phyloP scores from a whole-genome alignment of 2,888 invertebrate species.

The Epirrhoe tristata region DNA sequence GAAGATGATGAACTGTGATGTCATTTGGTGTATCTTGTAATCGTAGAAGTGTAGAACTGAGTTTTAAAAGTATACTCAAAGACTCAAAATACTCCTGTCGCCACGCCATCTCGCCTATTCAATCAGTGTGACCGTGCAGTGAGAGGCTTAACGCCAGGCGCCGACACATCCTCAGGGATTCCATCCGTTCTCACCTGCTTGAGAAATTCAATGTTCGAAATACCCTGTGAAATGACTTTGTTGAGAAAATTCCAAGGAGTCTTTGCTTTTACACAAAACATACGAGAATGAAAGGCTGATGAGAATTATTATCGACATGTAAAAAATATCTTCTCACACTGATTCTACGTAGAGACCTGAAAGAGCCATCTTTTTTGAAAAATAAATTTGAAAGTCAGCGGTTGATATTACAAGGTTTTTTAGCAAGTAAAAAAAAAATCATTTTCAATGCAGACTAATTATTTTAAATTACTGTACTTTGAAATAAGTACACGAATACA shows the following conservation, averaged over 20 bases:
- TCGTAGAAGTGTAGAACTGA: not conserved
- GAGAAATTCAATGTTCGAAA: slow-evolving; percentile 74
- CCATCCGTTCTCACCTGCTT: slow-evolving; percentile 57
- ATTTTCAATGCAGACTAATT: no score
- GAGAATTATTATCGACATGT: not conserved
- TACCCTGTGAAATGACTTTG: slow-evolving; percentile 45
- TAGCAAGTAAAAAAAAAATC: no score
- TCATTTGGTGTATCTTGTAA: no score
- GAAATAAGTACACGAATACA: no score
- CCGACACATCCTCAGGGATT: slow-evolving; percentile 73
- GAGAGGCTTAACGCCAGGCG: slow-evolving; percentile 69
- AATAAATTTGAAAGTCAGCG: no score
- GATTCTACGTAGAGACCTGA: no score
- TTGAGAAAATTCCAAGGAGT: slow-evolving; percentile 35
- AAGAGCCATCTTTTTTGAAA: no score
- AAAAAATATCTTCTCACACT: no score
- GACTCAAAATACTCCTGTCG: slow-evolving; percentile 35
- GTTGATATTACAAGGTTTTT: no score
- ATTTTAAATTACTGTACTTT: no score
- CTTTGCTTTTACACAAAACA: slow-evolving; percentile 23
- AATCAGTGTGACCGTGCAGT: slow-evolving; percentile 61
- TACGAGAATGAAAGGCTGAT: slow-evolving; percentile 6
- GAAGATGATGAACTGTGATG: no score
- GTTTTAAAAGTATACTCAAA: not conserved
- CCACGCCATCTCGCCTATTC: slow-evolving; percentile 46